Conservation (phyloP, 2,113 vertebrate species). For the Rattus rattus region DNA sequence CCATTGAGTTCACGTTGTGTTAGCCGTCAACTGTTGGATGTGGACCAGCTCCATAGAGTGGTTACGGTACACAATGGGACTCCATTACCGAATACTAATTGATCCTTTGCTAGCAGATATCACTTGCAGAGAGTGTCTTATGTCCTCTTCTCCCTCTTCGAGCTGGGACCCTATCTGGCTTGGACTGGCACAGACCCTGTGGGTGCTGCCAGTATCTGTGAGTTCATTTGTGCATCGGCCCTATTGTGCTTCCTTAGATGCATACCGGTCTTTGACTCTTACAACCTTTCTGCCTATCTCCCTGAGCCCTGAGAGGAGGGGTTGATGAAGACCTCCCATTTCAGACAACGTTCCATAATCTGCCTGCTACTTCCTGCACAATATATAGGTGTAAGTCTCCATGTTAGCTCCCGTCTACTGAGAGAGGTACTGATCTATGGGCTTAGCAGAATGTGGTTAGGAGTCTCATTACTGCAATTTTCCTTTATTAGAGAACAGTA, state of each 20-base stretch:
- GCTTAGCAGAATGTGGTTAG: not conserved
- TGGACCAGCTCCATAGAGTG: not conserved
- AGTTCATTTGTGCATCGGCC: not conserved
- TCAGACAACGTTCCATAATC: not conserved
- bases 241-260: not conserved
- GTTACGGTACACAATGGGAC: no score
- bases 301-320: not conserved
- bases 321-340: not conserved
- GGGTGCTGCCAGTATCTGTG: not conserved
- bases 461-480: no score
- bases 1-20: not conserved
- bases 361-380: not conserved
- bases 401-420: not conserved
- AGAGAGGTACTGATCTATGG: not conserved
- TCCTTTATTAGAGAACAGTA: not conserved
- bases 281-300: not conserved
- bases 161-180: no score
- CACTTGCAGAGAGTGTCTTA: not conserved
- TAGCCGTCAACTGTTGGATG: accelerated
- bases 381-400: not conserved
- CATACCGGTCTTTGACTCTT: no score
- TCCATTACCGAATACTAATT: not conserved
- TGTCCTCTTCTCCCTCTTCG: not conserved
- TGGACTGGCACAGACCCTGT: not conserved
- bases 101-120: not conserved